Base-by-base conservation (phyloP, 2,797 vertebrate genomes). In the Falco berigora region DNA sequence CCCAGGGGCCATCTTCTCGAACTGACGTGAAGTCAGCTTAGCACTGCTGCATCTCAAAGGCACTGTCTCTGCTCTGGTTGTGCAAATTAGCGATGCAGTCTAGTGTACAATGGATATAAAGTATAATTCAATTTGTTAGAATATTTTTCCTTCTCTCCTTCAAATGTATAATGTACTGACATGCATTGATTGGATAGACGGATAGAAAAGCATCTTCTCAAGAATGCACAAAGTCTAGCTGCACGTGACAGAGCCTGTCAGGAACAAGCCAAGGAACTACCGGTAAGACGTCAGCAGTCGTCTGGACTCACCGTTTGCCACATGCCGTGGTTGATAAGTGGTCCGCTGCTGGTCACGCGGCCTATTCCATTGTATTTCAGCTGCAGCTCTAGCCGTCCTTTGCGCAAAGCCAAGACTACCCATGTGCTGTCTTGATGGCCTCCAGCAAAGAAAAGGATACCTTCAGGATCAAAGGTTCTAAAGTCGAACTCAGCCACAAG, bases 401-500 rank as follows among this genome's bases (percentile, higher is more conserved):
- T 97, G 90, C 99, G 98, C 96, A 99, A 96, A 67, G 98, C 99
- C 86, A 99, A 97, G 32, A 99, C 98, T 3, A 99, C 98, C 99
- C 99, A 99, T 56, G 98, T 98, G 97, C 98, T 99, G 96, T 99
- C 98, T 58, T 98, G 97, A 96, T 98, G 99, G 94, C 99, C 99
- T 90, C 99, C 99, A 8, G 99, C 99, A 85, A 99, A 99, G 98
- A 99, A 99, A 97, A 99, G 98, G 86, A 99, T 98, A 24, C 99
- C 99, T 97, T 99, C 99, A 1, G 98, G 97, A 96, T 99, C 99
- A 61, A 98, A 99, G 58, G 99, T 99, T 96, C 99, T 98, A 97
- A 99, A 98, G 97, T 99, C 99, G 94, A 99, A 99, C 97, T 99
- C 99, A 36, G 99, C 99, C 72, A 99, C 98, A 97, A 99, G 98